phyloP scores from a whole-genome alignment of 2,888 invertebrate species.

The Chrysolina oricalcia region DNA sequence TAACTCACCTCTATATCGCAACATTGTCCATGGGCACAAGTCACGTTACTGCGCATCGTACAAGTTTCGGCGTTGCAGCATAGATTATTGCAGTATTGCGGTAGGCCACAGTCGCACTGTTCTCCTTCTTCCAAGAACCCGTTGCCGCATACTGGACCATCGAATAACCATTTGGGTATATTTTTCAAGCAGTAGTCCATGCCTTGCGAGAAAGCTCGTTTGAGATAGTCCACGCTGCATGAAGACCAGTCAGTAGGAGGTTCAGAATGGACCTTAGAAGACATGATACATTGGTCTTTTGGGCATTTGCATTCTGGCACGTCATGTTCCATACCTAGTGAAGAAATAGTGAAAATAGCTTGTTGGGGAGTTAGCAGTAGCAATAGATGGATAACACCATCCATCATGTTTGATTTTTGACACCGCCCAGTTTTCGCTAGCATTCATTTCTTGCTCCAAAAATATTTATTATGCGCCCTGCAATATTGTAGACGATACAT shows the following conservation, averaged over 20 bases:
- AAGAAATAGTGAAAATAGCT: not conserved
- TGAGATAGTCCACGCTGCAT: slow-evolving; percentile 92
- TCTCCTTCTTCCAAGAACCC: slow-evolving; percentile 97
- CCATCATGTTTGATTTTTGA: no score
- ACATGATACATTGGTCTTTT: slow-evolving; percentile 96
- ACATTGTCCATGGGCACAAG: slow-evolving; percentile 95
- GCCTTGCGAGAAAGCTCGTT: slow-evolving; percentile 89
- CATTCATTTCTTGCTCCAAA: no score
- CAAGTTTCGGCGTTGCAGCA: slow-evolving; percentile 91
- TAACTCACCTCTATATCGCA: slow-evolving; percentile 85
- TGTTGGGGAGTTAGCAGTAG: no score
- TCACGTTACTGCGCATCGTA: slow-evolving; percentile 88
- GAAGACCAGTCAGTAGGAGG: slow-evolving; percentile 95
- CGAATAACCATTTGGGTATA: slow-evolving; percentile 86
- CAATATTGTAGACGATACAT: no score
- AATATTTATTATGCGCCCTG: no score
- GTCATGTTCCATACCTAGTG: slow-evolving; percentile 92
- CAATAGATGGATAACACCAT: no score
- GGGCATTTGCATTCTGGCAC: slow-evolving; percentile 89
- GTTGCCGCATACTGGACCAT: slow-evolving; percentile 94
- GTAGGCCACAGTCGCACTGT: slow-evolving; percentile 93
- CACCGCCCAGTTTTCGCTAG: no score
- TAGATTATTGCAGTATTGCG: slow-evolving; percentile 84
- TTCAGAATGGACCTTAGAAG: slow-evolving; percentile 90
- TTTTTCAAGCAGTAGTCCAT: slow-evolving; percentile 96